Percentiles rank a stretch among this genome's conserved stretches.
Evolutionary conservation across 2,113 vertebrate genomes (phyloP).

Genomic region (Ammodramus savannarum): DNA sequence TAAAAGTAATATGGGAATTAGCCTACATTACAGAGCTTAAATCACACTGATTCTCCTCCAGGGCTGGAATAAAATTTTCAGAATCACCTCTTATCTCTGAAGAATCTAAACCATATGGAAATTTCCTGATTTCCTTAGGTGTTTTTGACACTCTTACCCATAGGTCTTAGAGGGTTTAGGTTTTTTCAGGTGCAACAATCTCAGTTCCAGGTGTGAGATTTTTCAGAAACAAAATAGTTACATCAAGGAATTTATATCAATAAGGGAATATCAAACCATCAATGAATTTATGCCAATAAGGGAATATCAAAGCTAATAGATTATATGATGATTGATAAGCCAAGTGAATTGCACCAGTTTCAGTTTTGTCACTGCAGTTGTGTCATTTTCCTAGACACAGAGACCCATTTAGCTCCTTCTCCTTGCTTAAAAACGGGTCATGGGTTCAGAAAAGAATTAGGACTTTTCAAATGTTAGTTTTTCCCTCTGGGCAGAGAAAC

Average conservation of each 20-base stretch:
- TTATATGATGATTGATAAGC: neutral
- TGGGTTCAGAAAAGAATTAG: neutral
- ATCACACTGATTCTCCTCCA: constrained; percentile 24
- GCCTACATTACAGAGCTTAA: constrained; percentile 8
- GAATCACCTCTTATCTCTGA: constrained; percentile 31
- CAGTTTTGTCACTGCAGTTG: neutral
- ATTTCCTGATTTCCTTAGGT: constrained; percentile 19
- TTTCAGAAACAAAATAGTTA: neutral
- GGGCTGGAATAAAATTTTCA: constrained; percentile 30
- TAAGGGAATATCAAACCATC: neutral
- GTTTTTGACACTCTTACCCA: neutral
- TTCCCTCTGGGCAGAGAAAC: neutral
- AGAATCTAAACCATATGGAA: constrained; percentile 46
- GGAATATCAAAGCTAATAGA: neutral
- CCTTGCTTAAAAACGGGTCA: neutral
- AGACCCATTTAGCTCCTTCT: neutral
- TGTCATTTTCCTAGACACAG: neutral
- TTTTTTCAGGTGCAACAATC: neutral
- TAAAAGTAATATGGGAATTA: constrained; percentile 26
- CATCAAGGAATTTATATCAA: neutral
- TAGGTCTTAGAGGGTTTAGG: neutral
- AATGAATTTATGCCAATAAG: neutral
- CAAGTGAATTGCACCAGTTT: neutral
- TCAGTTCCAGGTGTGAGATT: neutral
- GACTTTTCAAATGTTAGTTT: neutral